phyloP scores from a whole-genome alignment of 1,140 invertebrate species.

The Venustaconcha ellipsiformis region DNA sequence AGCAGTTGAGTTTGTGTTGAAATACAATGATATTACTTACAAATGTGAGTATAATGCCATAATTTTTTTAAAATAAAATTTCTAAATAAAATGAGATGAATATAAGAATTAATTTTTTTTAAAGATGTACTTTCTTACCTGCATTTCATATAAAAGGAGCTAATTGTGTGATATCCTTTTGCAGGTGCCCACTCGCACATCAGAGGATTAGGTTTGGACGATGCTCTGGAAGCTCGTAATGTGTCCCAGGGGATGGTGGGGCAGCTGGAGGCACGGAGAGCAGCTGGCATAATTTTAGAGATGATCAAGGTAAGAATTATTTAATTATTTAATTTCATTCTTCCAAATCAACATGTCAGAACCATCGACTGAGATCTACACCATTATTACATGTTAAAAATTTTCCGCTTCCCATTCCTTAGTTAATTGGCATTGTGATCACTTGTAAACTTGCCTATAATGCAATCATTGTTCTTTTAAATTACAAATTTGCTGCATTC shows the following conservation, averaged over 20 bases:
- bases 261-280: slow-evolving; percentile 89
- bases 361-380: neutral
- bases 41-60: neutral
- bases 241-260: slow-evolving; percentile 99
- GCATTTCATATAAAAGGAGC: neutral
- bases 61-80: neutral
- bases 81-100: neutral
- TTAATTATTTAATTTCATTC: neutral
- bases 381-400: neutral
- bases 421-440: too few species aligned
- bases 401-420: too few species aligned
- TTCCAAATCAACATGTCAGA: neutral
- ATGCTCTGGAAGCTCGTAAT: slow-evolving; percentile 90
- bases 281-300: slow-evolving; percentile 93
- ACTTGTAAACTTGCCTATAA: too few species aligned
- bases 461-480: too few species aligned
- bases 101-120: neutral
- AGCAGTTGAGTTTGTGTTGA: neutral
- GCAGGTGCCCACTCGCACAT: slow-evolving; percentile 97
- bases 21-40: neutral
- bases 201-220: slow-evolving; percentile 93
- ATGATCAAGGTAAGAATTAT: slow-evolving; percentile 84
- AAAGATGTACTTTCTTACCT: neutral
- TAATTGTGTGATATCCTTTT: neutral
- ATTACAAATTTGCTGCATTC: too few species aligned